phyloP scores from a whole-genome alignment of 2,888 invertebrate species.

The Aporophyla lueneburgensis region DNA sequence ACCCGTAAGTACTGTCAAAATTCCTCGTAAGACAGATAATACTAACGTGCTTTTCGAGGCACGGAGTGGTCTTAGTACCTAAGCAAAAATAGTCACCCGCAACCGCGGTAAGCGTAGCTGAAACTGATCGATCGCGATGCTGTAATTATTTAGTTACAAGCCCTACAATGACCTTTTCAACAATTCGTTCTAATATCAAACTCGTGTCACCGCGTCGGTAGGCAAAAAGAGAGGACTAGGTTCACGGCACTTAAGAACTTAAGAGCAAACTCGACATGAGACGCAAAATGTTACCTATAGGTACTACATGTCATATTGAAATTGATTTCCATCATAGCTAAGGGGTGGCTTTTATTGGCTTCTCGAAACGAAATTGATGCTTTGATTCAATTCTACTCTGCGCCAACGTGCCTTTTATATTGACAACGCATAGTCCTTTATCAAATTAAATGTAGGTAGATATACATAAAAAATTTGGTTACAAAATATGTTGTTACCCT shows the following conservation, averaged over 20 bases:
- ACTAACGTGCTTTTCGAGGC: too few species aligned
- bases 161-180: neutral
- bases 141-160: too few species aligned
- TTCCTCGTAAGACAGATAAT: too few species aligned
- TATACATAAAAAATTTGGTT: neutral
- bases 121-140: too few species aligned
- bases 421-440: neutral
- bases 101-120: too few species aligned
- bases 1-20: too few species aligned
- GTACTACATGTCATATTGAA: constrained; percentile 10
- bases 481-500: neutral
- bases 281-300: neutral
- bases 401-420: neutral
- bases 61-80: too few species aligned
- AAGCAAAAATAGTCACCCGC: too few species aligned
- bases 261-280: neutral
- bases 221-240: neutral
- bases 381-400: constrained; percentile 27
- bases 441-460: neutral
- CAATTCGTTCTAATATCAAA: neutral
- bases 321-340: constrained; percentile 13
- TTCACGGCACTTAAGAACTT: neutral
- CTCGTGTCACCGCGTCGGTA: too few species aligned
- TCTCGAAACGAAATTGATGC: constrained; percentile 40
- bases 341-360: constrained; percentile 45